These are phyloP conservation scores for Phaetusa simplex DNA, from an alignment of 2,113 vertebrate species.

Conservation along the genomic window DNA sequence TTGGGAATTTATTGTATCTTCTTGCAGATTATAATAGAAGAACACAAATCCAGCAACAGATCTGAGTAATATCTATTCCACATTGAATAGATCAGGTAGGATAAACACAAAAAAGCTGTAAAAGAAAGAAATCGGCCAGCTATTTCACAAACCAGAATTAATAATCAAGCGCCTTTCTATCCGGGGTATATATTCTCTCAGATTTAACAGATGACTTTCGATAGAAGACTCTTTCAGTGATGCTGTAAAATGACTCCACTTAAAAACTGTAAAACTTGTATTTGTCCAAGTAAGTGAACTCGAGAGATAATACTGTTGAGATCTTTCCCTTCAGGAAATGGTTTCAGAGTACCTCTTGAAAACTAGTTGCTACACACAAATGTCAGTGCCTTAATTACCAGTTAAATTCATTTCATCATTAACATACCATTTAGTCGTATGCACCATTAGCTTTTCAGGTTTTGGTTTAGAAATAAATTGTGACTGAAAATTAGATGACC, in stretches of 20 bases:
- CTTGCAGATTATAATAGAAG: background rate
- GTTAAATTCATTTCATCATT: slow-evolving; percentile 25
- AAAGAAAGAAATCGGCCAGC: background rate
- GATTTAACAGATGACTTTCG: background rate
- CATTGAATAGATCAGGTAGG: background rate
- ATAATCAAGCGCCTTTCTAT: background rate
- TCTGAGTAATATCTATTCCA: background rate
- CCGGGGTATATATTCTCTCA: background rate
- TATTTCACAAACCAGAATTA: background rate
- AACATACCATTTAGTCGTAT: background rate
- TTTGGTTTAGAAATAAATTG: background rate
- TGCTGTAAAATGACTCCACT: background rate
- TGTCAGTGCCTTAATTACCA: background rate
- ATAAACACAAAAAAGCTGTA: background rate
- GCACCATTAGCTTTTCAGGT: slow-evolving; percentile 11
- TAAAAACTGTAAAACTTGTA: background rate
- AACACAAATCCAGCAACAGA: background rate
- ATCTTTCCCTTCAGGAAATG: background rate
- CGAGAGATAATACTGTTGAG: background rate
- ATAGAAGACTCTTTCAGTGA: background rate
- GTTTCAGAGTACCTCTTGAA: background rate
- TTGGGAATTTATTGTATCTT: background rate
- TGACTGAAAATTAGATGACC: background rate
- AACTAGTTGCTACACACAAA: background rate
- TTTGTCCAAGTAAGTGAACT: background rate